Conservation (phyloP, 2,888 invertebrate species). For the Harmothoe impar region DNA sequence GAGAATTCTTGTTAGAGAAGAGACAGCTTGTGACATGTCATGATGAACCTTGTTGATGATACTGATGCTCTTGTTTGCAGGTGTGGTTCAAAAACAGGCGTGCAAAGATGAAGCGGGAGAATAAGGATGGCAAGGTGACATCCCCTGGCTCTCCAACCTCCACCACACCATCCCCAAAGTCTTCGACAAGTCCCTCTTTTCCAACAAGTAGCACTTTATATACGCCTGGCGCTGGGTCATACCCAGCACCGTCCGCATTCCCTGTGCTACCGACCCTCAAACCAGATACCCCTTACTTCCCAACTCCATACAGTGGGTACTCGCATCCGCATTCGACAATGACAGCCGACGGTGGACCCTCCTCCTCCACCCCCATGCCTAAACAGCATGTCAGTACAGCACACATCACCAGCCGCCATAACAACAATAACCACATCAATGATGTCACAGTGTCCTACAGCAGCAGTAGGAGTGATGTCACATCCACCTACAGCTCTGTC, state of each 20-base stretch:
- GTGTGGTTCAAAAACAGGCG: slow-evolving; percentile 69
- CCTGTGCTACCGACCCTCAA: slow-evolving; percentile 12
- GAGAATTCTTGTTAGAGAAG: too few species aligned
- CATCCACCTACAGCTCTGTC: slow-evolving; percentile 37
- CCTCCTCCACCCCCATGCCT: neutral
- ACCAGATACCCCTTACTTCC: slow-evolving; percentile 36
- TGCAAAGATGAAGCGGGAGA: slow-evolving; percentile 66
- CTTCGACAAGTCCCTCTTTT: slow-evolving; percentile 25
- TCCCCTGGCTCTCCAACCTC: slow-evolving; percentile 50
- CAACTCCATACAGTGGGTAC: slow-evolving; percentile 23
- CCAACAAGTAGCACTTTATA: neutral
- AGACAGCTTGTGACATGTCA: too few species aligned
- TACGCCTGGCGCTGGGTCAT: neutral
- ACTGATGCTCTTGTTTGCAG: slow-evolving; percentile 27
- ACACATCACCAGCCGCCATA: neutral
- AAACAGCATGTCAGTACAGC: neutral
- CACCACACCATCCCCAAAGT: slow-evolving; percentile 50
- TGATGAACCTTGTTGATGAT: too few species aligned
- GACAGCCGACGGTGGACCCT: neutral
- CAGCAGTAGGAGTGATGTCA: slow-evolving; percentile 33
- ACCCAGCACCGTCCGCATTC: neutral
- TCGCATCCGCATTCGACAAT: slow-evolving; percentile 28
- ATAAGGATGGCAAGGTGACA: slow-evolving; percentile 65
- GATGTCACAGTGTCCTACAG: neutral
- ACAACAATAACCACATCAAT: neutral